These are phyloP conservation scores for Creontiades dilutus DNA, from an alignment of 2,888 invertebrate genomes.

Conservation along the genomic window DNA sequence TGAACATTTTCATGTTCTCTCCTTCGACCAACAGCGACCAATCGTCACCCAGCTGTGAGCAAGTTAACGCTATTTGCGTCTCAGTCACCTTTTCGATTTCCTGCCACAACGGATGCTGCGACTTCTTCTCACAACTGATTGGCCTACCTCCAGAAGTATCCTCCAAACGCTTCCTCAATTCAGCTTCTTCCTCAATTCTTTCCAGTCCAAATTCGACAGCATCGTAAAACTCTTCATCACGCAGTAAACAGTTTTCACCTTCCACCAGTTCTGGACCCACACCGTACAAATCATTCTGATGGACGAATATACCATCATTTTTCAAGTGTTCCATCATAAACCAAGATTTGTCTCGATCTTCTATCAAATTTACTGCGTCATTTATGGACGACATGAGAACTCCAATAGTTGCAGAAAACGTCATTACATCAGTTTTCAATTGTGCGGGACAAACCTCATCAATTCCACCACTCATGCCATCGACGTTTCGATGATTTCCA, in stretches of 20 bases:
- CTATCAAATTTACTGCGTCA: neutral
- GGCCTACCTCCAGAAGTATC: conserved; percentile 77
- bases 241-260: conserved; percentile 38
- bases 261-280: conserved; percentile 46
- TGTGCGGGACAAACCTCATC: neutral
- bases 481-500: neutral
- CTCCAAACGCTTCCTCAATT: conserved; percentile 80
- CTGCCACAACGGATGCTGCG: conserved; percentile 87
- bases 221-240: conserved; percentile 98
- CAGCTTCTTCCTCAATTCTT: conserved; percentile 95
- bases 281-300: neutral
- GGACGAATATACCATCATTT: neutral
- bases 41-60: conserved; percentile 77
- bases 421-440: neutral
- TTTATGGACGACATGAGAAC: neutral
- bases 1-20: conserved; percentile 98
- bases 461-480: neutral
- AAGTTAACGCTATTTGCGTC: conserved; percentile 80
- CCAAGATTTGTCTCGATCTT: conserved; percentile 16
- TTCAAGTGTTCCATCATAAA: neutral
- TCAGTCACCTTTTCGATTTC: conserved; percentile 93
- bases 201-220: conserved; percentile 98
- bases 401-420: neutral
- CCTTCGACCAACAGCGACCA: conserved; percentile 99
- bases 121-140: conserved; percentile 77